Evolutionary conservation across 1,140 invertebrate species (phyloP).

Genomic region (Potamilus streckersoni): DNA sequence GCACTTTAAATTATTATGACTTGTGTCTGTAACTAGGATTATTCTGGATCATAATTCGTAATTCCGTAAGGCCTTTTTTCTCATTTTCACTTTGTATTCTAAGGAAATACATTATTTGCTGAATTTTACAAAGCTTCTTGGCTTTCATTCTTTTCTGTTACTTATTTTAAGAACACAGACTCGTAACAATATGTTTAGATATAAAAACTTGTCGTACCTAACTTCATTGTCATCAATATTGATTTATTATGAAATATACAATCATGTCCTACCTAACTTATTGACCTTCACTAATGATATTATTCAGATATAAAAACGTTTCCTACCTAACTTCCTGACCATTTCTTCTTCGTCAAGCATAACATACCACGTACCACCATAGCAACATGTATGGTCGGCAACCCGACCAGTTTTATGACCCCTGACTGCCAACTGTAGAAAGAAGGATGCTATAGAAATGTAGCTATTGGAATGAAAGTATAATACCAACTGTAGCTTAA

Average conservation of each 20-base stretch:
- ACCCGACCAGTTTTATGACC: slow-evolving; percentile 55
- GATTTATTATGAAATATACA: neutral
- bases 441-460: neutral
- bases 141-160: too few relatives aligned
- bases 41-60: too few relatives aligned
- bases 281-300: neutral
- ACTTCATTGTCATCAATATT: neutral
- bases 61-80: too few relatives aligned
- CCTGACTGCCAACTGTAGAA: slow-evolving; percentile 37
- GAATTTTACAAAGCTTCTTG: too few relatives aligned
- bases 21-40: too few relatives aligned
- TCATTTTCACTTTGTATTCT: too few relatives aligned
- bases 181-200: neutral
- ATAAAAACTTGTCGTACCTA: neutral
- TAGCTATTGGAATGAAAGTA: neutral
- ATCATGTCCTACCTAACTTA: neutral
- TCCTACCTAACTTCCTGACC: slow-evolving; percentile 46
- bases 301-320: neutral
- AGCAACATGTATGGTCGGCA: slow-evolving; percentile 55
- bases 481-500: neutral
- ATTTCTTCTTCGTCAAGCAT: slow-evolving; percentile 57
- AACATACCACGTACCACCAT: slow-evolving; percentile 58
- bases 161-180: neutral
- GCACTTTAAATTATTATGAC: too few relatives aligned
- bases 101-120: too few relatives aligned